Conservation (phyloP, 2,113 vertebrate genomes). For the Mus spicilegus region DNA sequence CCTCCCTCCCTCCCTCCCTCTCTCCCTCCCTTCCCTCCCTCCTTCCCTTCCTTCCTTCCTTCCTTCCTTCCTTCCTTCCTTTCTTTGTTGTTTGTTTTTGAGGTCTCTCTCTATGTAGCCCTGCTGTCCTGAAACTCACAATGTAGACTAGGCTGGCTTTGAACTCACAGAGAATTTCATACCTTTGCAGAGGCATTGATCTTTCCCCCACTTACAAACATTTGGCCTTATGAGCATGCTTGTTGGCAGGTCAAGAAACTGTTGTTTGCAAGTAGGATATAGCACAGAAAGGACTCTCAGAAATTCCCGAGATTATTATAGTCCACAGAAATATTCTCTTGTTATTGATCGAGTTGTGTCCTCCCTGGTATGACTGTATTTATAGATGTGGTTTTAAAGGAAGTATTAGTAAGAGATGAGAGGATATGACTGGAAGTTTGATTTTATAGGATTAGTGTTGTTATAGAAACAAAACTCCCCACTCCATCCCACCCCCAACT, state of each 20-base stretch:
- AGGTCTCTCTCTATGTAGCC: not conserved
- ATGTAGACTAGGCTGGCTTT: too few relatives aligned
- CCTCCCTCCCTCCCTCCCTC: not conserved
- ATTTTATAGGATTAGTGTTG: not conserved
- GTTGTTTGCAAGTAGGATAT: not conserved
- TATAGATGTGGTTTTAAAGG: not conserved
- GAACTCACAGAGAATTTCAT: not conserved
- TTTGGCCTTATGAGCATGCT: not conserved
- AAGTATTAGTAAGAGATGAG: slow-evolving; percentile 11
- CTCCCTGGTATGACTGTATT: not conserved
- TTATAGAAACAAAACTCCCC: not conserved
- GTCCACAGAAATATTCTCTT: not conserved
- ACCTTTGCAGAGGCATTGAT: not conserved
- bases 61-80: too few relatives aligned
- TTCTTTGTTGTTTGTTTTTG: not conserved
- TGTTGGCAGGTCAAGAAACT: not conserved
- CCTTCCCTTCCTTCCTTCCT: accelerated
- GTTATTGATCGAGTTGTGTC: not conserved
- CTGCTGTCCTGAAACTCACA: not conserved
- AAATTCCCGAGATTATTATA: not conserved
- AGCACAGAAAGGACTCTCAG: not conserved
- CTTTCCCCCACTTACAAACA: not conserved
- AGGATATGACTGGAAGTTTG: not conserved
- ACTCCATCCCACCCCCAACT: too few relatives aligned
- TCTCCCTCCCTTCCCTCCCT: too few relatives aligned